Evolutionary conservation across 2,888 invertebrate species (phyloP).

Genomic region (Sinopyrophorus schimmeli): DNA sequence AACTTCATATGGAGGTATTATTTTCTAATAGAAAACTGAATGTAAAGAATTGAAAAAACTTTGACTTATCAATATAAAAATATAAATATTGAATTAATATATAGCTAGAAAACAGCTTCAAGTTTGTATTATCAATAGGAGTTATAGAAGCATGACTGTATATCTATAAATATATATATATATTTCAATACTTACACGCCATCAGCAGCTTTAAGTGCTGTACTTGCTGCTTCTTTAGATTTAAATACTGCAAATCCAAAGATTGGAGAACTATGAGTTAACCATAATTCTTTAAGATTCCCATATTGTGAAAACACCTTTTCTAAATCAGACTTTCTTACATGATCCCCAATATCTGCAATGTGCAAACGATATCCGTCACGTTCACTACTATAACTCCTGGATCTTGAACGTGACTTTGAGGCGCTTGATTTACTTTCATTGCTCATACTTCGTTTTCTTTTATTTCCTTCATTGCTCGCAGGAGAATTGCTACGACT

Average conservation of each 20-base stretch:
- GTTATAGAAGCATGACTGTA: no score
- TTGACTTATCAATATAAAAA: no score
- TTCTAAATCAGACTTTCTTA: slow-evolving; percentile 59
- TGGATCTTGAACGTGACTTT: slow-evolving; percentile 50
- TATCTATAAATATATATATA: not conserved
- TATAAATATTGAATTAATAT: no score
- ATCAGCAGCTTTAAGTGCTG: slow-evolving; percentile 55
- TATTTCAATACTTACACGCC: slow-evolving; percentile 60
- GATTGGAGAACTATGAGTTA: slow-evolving; percentile 63
- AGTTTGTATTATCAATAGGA: no score
- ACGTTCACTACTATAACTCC: slow-evolving; percentile 50
- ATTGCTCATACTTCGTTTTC: slow-evolving; percentile 35
- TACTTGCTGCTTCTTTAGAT: slow-evolving; percentile 59
- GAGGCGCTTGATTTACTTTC: slow-evolving; percentile 47
- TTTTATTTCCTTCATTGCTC: slow-evolving; percentile 42
- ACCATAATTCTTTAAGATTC: slow-evolving; percentile 60
- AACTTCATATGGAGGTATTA: no score
- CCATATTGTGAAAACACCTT: slow-evolving; percentile 61
- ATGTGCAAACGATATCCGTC: slow-evolving; percentile 58
- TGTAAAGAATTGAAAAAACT: no score
- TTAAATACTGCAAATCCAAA: slow-evolving; percentile 65
- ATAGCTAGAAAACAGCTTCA: no score
- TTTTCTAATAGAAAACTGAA: no score
- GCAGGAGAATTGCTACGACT: slow-evolving; percentile 49
- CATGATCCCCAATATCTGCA: slow-evolving; percentile 59